These are phyloP conservation scores for Cyanoderma ruficeps DNA, from an alignment of 2,113 vertebrate species.

Conservation along the genomic window DNA sequence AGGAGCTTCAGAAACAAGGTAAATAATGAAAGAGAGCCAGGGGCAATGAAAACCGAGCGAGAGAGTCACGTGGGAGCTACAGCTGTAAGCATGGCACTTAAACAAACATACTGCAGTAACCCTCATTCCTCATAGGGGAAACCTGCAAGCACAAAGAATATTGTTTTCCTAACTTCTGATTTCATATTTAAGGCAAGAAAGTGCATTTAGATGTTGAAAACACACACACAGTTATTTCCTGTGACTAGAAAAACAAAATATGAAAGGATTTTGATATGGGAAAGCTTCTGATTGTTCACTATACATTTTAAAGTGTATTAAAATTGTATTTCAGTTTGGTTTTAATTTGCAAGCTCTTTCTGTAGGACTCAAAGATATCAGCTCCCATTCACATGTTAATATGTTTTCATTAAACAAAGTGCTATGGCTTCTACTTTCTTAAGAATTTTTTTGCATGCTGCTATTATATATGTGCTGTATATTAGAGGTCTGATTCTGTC, in stretches of 20 bases:
- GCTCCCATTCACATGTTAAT: not conserved
- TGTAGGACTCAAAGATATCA: not conserved
- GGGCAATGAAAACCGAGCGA: not conserved
- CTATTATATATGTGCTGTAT: not conserved
- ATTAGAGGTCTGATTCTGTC: not conserved
- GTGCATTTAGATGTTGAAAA: not conserved
- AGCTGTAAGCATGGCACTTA: not conserved
- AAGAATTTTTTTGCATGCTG: not conserved
- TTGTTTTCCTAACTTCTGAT: not conserved
- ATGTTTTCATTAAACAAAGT: not conserved
- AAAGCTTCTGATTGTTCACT: not conserved
- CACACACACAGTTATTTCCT: not conserved
- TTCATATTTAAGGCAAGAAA: conserved; percentile 13
- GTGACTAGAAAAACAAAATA: not conserved
- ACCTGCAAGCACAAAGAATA: not conserved
- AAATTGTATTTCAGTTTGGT: not conserved
- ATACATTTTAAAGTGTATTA: not conserved
- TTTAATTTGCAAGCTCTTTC: not conserved
- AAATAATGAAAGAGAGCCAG: conserved; percentile 14
- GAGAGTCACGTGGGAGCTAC: not conserved
- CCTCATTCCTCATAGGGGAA: not conserved
- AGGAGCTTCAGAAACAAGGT: conserved; percentile 1
- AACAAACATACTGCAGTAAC: not conserved
- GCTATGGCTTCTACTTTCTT: not conserved
- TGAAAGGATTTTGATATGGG: not conserved